Evolutionary conservation across 1,140 invertebrate genomes (phyloP).

Genomic region (Drosophila gunungcola): DNA sequence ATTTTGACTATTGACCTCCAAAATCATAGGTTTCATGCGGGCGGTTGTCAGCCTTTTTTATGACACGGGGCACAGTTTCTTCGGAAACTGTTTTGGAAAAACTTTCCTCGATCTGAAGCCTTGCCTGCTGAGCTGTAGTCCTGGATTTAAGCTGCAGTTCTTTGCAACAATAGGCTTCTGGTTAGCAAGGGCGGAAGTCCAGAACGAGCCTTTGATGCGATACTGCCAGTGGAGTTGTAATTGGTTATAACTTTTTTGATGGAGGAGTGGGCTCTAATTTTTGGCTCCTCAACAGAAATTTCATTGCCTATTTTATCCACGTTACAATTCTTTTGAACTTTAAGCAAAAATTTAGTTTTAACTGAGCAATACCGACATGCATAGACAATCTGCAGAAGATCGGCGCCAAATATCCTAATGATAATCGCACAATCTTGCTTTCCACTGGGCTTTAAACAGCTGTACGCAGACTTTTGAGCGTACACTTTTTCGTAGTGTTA

Average conservation of each 20-base stretch:
- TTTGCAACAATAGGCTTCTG: no score
- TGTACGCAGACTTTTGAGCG: neutral
- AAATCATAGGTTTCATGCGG: constrained; percentile 39
- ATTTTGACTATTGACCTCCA: constrained; percentile 41
- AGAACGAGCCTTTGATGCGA: no score
- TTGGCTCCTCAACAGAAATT: constrained; percentile 5
- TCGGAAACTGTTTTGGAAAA: constrained; percentile 10
- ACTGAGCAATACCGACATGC: neutral
- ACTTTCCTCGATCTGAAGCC: neutral
- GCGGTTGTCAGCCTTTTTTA: constrained; percentile 4
- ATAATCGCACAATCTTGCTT: constrained; percentile 1
- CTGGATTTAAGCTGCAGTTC: no score
- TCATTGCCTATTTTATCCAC: neutral
- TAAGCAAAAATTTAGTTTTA: neutral
- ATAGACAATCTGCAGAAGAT: neutral
- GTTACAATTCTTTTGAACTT: neutral
- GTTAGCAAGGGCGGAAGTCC: no score
- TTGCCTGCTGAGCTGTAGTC: no score
- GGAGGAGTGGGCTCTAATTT: neutral
- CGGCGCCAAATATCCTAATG: neutral
- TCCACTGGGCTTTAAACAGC: neutral
- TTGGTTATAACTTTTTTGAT: no score
- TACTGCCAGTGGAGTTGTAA: no score
- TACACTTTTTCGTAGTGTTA: no score
- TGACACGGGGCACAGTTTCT: constrained; percentile 1